Evolutionary conservation across 2,888 invertebrate genomes (phyloP).

Genomic region (Acleris sparsana): DNA sequence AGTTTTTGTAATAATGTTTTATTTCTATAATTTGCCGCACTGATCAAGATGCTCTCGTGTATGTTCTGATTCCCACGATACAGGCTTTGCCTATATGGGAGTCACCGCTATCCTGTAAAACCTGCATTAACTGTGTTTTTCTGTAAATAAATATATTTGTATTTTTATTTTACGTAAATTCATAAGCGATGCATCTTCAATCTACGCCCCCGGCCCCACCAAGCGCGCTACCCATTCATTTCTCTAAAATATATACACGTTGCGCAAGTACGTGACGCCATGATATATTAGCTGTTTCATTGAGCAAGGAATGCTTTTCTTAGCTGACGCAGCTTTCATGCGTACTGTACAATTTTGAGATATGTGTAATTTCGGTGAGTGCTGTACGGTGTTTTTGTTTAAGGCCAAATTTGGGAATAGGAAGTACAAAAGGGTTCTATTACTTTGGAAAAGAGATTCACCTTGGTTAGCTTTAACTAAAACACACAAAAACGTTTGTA

Average conservation of each 20-base stretch:
- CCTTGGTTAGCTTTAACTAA: no score
- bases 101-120: no score
- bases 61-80: no score
- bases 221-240: constrained; percentile 35
- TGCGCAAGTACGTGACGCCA: constrained; percentile 25
- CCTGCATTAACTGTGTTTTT: no score
- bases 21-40: no score
- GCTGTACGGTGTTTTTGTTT: constrained; percentile 5
- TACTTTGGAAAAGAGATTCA: not conserved
- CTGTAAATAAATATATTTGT: no score
- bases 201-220: constrained; percentile 1
- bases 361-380: constrained; percentile 25
- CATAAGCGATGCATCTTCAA: not conserved
- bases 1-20: no score
- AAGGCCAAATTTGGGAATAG: not conserved
- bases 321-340: constrained; percentile 30
- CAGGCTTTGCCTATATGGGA: no score
- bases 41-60: no score
- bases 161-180: not conserved
- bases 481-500: no score
- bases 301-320: constrained; percentile 32
- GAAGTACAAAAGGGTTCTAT: no score
- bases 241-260: constrained; percentile 38
- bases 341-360: constrained; percentile 26
- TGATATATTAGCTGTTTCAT: constrained; percentile 35